Evolutionary conservation across 1,140 invertebrate genomes (phyloP).

Genomic region (Pseudachorutes palmiensis): DNA sequence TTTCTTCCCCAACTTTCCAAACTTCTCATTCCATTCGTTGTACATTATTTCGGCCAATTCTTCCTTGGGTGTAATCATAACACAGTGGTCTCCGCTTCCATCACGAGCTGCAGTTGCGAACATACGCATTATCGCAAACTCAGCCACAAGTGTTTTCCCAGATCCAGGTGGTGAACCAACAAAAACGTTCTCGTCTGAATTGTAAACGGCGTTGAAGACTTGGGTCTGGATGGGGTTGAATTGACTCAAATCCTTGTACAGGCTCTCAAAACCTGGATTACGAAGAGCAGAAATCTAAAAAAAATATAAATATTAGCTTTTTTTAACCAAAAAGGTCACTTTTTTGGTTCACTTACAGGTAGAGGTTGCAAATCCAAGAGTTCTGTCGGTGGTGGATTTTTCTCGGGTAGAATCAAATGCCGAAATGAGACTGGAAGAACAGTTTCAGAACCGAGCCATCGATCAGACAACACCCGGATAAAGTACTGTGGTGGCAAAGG

Average conservation of each 20-base stretch:
- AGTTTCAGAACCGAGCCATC: conserved; percentile 89
- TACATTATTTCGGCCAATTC: conserved; percentile 85
- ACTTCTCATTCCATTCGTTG: conserved; percentile 83
- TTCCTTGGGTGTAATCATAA: conserved; percentile 89
- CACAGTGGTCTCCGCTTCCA: conserved; percentile 53
- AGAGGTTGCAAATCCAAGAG: conserved; percentile 94
- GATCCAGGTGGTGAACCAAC: conserved; percentile 95
- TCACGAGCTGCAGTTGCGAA: conserved; percentile 63
- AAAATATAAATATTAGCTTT: conserved; percentile 18
- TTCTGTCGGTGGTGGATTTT: conserved; percentile 95
- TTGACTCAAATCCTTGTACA: conserved; percentile 82
- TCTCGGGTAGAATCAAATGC: conserved; percentile 95
- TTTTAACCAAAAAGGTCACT: conserved; percentile 2
- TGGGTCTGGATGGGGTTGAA: conserved; percentile 99
- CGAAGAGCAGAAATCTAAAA: conserved; percentile 59
- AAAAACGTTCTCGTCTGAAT: conserved; percentile 97
- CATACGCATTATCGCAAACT: conserved; percentile 88
- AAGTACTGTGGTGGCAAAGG: conserved; percentile 98
- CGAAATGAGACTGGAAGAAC: conserved; percentile 95
- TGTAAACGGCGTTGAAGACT: conserved; percentile 98
- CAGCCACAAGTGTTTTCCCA: conserved; percentile 90
- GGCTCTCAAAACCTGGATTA: conserved; percentile 72
- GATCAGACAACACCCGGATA: conserved; percentile 53
- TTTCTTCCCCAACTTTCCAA: conserved; percentile 73
- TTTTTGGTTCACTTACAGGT: conserved; percentile 52